These are phyloP conservation scores for Stictocephala bisonia DNA, from an alignment of 2,888 invertebrate genomes.

Conservation along the genomic window DNA sequence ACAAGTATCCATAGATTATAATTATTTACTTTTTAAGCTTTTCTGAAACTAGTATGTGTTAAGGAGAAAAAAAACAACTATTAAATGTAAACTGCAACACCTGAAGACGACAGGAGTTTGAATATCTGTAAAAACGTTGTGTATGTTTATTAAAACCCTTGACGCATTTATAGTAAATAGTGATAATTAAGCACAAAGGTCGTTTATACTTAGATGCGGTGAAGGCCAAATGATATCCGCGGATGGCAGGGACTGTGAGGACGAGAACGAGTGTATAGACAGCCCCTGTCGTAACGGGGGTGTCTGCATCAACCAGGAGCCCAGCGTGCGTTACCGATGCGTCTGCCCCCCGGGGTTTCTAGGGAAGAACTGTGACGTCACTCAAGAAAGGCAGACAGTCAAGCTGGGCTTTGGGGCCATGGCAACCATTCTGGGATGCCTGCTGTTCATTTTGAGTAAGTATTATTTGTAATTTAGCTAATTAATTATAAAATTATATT, in stretches of 20 bases:
- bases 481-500: too few relatives aligned
- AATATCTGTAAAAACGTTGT: too few relatives aligned
- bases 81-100: too few relatives aligned
- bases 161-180: too few relatives aligned
- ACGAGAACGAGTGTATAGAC: conserved; percentile 95
- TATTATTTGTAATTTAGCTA: conserved; percentile 60
- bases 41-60: too few relatives aligned
- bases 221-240: conserved; percentile 90
- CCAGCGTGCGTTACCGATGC: conserved; percentile 85
- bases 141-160: too few relatives aligned
- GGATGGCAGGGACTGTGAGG: conserved; percentile 92
- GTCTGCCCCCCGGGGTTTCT: conserved; percentile 92
- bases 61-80: too few relatives aligned
- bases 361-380: conserved; percentile 93
- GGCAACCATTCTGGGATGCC: conserved; percentile 96
- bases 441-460: conserved; percentile 96
- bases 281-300: conserved; percentile 94
- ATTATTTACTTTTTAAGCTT: too few relatives aligned
- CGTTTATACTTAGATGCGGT: conserved; percentile 80
- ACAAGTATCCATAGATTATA: too few relatives aligned
- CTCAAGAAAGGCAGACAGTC: conserved; percentile 92
- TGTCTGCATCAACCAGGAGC: conserved; percentile 91
- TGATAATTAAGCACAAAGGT: too few relatives aligned
- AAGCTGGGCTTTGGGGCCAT: conserved; percentile 97
- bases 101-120: too few relatives aligned